phyloP scores from a whole-genome alignment of 2,113 vertebrate genomes.

The Alligator mississippiensis region DNA sequence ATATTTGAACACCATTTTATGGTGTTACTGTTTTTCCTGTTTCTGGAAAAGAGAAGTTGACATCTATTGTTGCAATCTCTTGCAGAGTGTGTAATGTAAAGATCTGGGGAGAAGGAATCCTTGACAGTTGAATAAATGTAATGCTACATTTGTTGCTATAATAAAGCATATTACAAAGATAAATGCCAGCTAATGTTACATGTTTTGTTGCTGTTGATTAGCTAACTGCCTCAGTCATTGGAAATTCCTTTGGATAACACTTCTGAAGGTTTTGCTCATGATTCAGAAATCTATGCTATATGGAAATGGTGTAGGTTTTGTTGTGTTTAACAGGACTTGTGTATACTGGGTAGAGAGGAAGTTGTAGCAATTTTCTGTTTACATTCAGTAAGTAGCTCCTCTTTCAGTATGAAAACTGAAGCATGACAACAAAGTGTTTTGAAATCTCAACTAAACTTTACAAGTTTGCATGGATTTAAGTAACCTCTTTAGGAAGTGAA shows the following conservation, averaged over 20 bases:
- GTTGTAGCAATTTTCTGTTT: background rate
- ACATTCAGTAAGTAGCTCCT: background rate
- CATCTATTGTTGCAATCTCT: background rate
- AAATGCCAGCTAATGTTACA: background rate
- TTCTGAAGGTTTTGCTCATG: conserved; percentile 42
- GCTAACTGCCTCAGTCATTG: conserved; percentile 25
- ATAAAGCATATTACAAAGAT: background rate
- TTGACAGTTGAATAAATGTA: background rate
- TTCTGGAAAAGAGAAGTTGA: background rate
- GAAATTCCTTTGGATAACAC: conserved; percentile 28
- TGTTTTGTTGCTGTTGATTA: conserved; percentile 20
- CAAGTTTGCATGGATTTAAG: background rate
- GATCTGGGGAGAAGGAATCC: conserved; percentile 27
- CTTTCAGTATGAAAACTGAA: background rate
- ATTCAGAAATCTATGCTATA: conserved; percentile 39
- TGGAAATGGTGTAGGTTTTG: conserved; percentile 64
- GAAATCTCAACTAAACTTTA: background rate
- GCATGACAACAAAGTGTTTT: background rate
- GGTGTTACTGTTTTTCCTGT: background rate
- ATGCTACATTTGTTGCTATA: background rate
- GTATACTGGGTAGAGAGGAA: background rate
- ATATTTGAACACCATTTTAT: background rate
- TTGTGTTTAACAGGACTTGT: conserved; percentile 35
- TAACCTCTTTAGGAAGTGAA: background rate
- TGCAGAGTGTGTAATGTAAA: conserved; percentile 3